A percentile compares a stretch with the other conserved stretches of the same genome.
Evolutionary conservation across 2,113 vertebrate genomes (phyloP).

Genomic region (Ochotona curzoniae): DNA sequence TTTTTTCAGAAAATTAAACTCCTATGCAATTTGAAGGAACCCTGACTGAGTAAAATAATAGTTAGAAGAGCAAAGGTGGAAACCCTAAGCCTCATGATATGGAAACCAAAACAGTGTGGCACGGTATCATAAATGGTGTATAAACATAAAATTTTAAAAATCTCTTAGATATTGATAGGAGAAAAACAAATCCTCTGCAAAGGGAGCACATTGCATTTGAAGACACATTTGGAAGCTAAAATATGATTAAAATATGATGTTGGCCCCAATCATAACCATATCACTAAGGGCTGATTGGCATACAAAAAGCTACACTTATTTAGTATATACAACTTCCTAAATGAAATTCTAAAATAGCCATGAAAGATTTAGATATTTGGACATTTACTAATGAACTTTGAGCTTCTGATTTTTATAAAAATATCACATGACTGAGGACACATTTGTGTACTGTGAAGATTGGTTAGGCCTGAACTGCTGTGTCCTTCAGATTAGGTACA

Average conservation of each 20-base stretch:
- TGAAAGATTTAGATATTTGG: neutral
- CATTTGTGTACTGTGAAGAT: neutral
- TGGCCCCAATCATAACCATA: neutral
- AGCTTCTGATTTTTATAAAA: neutral
- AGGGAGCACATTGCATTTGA: neutral
- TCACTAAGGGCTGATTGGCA: neutral
- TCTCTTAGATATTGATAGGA: neutral
- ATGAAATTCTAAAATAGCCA: neutral
- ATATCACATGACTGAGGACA: neutral
- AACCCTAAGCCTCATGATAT: neutral
- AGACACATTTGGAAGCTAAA: neutral
- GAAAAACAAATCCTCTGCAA: neutral
- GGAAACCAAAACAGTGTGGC: neutral
- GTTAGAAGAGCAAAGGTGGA: neutral
- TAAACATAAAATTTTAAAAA: neutral
- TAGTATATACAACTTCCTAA: neutral
- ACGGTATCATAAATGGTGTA: neutral
- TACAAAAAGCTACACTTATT: neutral
- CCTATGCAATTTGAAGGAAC: neutral
- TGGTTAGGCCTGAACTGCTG: neutral
- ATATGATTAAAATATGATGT: neutral
- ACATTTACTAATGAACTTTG: neutral
- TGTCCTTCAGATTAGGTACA: neutral
- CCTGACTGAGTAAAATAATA: neutral
- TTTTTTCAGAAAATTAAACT: neutral